Evolutionary conservation across 1,140 invertebrate species (phyloP), one percentile per base, ranked within the genome.

Genomic region (Glossosoma conforme): DNA sequence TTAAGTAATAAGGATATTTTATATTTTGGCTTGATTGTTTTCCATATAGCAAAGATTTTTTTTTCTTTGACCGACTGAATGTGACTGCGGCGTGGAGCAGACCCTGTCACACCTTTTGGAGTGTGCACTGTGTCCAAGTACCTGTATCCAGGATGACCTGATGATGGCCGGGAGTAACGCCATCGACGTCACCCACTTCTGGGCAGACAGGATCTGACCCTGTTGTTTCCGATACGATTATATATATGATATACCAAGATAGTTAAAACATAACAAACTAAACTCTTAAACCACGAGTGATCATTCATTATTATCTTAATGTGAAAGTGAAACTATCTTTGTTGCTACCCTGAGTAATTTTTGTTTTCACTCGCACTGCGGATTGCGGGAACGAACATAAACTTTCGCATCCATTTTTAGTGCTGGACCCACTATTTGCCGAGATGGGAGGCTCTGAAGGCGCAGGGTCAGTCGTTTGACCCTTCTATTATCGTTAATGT

Each of bases 401-500:
- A 44, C 44, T 52, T 24, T 37, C n/a, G 20, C 36, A 32, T 52
- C 33, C 41, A 30, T 44, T 28, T 35, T 37, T 32, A 19, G 24
- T 21, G 40, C 19, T 14, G 18, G 37, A 17, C n/a, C 44, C 30
- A 37, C 49, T 44, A 44, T 52, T 52, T 20, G 49, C 24, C 21
- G 37, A 38, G 48, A 52, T 30, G 41, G 33, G 18, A 21, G 28
- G 41, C 32, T 17, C 25, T 10, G 30, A 32, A 10, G 19, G 44
- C 40, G 42, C 1, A 37, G 36, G 40, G 22, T 50, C 41, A 33
- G 42, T 36, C 54, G 44, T 52, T 42, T 49, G 49, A 56, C 49
- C 53, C 49, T 49, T 42, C 41, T 52, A 56, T 52, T 52, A 56
- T 44, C 44, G 40, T 52, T 56, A 56, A 56, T 52, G 54, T 35